These are phyloP conservation scores for Melanerpes formicivorus DNA, from an alignment of 2,113 vertebrate genomes.

Conservation along the genomic window DNA sequence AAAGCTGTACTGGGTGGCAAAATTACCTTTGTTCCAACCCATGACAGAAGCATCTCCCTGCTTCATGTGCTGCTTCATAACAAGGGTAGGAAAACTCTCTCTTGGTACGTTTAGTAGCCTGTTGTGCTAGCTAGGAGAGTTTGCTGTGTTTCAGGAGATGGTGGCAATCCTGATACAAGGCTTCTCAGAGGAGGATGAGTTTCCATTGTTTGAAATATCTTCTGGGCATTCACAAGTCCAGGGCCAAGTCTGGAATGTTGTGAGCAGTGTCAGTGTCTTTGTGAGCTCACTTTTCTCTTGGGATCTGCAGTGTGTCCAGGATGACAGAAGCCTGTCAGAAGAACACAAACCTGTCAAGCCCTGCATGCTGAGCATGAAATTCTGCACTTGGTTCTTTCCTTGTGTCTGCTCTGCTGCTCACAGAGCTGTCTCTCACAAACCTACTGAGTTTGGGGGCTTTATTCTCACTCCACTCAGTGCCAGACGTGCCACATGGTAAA, in stretches of 20 bases:
- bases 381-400: conserved; percentile 17
- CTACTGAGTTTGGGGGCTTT: background rate
- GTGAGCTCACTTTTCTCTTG: background rate
- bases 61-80: background rate
- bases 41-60: background rate
- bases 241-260: background rate
- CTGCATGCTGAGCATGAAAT: conserved; percentile 20
- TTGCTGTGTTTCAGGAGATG: background rate
- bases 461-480: background rate
- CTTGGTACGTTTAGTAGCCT: background rate
- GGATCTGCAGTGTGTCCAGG: background rate
- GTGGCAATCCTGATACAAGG: background rate
- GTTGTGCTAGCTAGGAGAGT: background rate
- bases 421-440: background rate
- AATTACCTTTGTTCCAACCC: too few relatives aligned
- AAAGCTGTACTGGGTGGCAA: too few relatives aligned
- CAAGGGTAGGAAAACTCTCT: background rate
- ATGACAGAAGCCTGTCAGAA: conserved; percentile 17
- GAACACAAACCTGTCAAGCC: background rate
- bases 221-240: background rate
- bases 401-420: background rate
- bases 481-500: background rate
- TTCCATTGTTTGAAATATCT: background rate
- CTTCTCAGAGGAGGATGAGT: background rate
- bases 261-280: background rate